Conservation (phyloP, 2,888 invertebrate species). For the Pimpla rufipes region DNA sequence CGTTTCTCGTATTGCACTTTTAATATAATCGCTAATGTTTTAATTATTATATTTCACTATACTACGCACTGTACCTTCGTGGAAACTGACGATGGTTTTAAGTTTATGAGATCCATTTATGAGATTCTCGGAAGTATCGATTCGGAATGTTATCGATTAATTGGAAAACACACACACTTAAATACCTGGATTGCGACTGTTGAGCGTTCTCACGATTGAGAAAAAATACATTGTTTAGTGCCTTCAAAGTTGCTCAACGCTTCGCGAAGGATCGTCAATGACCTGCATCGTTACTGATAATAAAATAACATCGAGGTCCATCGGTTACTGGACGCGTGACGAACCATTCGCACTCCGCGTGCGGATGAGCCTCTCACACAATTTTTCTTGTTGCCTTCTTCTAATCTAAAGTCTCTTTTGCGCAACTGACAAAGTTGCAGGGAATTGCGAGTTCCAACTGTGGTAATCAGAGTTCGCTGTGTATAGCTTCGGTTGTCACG, state of each 20-base stretch:
- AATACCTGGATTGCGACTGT: slow-evolving; percentile 22
- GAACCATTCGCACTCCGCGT: background rate
- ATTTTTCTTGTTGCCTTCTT: slow-evolving; percentile 42
- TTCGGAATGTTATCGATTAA: slow-evolving; percentile 14
- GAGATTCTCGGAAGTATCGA: slow-evolving; percentile 22
- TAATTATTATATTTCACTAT: background rate
- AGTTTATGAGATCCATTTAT: background rate
- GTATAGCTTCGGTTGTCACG: slow-evolving; percentile 92
- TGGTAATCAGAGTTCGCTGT: slow-evolving; percentile 91
- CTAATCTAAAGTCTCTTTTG: slow-evolving; percentile 51
- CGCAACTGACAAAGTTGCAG: slow-evolving; percentile 36
- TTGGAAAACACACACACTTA: slow-evolving; percentile 8
- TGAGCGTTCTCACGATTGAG: slow-evolving; percentile 41
- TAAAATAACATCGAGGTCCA: slow-evolving; percentile 60
- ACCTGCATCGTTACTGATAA: slow-evolving; percentile 52
- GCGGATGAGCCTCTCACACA: slow-evolving; percentile 26
- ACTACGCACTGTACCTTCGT: background rate
- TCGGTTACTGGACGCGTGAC: slow-evolving; percentile 46
- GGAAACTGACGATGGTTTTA: background rate
- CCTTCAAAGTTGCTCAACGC: slow-evolving; percentile 17
- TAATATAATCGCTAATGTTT: background rate
- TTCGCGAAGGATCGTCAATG: slow-evolving; percentile 30
- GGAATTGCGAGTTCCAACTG: background rate
- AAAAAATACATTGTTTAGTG: slow-evolving; percentile 25
- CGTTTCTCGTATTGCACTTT: slow-evolving; percentile 2